Base-by-base conservation (phyloP, 2,888 invertebrate species). In the Pegoplata infirma region DNA sequence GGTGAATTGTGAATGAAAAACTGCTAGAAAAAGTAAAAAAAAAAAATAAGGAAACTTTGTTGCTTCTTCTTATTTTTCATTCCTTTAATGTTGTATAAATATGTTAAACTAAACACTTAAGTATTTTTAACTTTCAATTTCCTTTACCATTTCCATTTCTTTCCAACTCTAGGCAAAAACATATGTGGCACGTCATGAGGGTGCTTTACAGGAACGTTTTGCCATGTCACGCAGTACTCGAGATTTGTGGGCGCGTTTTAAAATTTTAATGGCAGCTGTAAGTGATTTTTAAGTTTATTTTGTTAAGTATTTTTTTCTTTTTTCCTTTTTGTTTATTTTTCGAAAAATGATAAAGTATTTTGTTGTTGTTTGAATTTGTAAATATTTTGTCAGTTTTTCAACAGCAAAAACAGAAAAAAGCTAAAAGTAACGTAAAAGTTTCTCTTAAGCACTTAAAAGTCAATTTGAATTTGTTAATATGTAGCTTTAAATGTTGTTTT, bases 101-200 rank as follows among this genome's bases (percentile, higher is more conserved):
- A 19, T 71, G 32, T 12, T 53, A 28, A 10, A 14, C 40, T 59
- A 25, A 25, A 32, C 36, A 64, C 51, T 64, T 63, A 14, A 63
- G 49, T 49, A 14, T 25, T 49, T 64, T 7, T 28, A 10, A 19
- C 25, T 51, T 61, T 10, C 21, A 40, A 53, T 59, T 73, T 49
- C 21, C 19, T 17, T 25, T 40, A 44, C 19, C 16, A 49, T 66
- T 69, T 44, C 25, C 5, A 25, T 58, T 58, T 44, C 40, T 5
- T 66, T 55, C 71, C 49, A 28, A 16, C 3, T 19, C 21, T 82
- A 94, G 91, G 97, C 97, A 0, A 97, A 97, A 89, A 92, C 92
- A 19, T 98, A 97, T 88, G 94, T 98, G 55, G 95, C 95, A 83
- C 92, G 94, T 55, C 97, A 98, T 87, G 97, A 98, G 89, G 97